Conservation (phyloP, 2,888 invertebrate genomes). For the Encarsia formosa region DNA sequence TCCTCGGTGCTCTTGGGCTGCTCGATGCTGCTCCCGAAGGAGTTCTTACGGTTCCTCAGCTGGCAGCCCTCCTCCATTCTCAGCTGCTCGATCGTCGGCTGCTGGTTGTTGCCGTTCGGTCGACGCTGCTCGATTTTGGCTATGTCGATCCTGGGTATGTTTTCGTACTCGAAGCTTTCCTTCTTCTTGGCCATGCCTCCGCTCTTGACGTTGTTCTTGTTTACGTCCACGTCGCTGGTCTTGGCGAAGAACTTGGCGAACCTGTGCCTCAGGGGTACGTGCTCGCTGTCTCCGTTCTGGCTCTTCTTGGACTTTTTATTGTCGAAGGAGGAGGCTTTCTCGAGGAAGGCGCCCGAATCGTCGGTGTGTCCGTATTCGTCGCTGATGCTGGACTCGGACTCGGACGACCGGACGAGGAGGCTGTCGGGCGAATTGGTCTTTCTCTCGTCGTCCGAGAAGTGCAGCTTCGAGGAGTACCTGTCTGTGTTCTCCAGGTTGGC, state of each 20-base stretch:
- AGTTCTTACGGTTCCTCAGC: constrained; percentile 37
- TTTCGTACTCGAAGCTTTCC: constrained; percentile 45
- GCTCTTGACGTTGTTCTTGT: not conserved
- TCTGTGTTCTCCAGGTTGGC: constrained; percentile 20
- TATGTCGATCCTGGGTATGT: constrained; percentile 47
- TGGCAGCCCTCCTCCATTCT: constrained; percentile 44
- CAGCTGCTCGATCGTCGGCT: constrained; percentile 45
- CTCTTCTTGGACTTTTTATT: constrained; percentile 38
- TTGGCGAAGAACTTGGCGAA: constrained; percentile 46
- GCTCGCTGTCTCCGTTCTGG: constrained; percentile 14
- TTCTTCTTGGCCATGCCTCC: constrained; percentile 27
- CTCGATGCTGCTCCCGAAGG: constrained; percentile 8
- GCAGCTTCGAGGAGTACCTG: constrained; percentile 24
- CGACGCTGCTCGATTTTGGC: constrained; percentile 40
- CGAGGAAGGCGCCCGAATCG: constrained; percentile 48
- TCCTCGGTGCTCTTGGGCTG: constrained; percentile 37
- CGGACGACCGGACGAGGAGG: constrained; percentile 48
- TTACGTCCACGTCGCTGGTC: not conserved
- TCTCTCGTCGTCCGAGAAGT: constrained; percentile 45
- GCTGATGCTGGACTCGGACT: constrained; percentile 44
- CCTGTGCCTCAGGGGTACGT: constrained; percentile 35
- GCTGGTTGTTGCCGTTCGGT: constrained; percentile 27
- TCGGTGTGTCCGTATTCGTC: constrained; percentile 54
- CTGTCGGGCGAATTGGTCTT: constrained; percentile 51
- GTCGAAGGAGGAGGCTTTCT: constrained; percentile 51